Conservation (phyloP, 2,797 vertebrate genomes). For the Adelosebastes latens region DNA sequence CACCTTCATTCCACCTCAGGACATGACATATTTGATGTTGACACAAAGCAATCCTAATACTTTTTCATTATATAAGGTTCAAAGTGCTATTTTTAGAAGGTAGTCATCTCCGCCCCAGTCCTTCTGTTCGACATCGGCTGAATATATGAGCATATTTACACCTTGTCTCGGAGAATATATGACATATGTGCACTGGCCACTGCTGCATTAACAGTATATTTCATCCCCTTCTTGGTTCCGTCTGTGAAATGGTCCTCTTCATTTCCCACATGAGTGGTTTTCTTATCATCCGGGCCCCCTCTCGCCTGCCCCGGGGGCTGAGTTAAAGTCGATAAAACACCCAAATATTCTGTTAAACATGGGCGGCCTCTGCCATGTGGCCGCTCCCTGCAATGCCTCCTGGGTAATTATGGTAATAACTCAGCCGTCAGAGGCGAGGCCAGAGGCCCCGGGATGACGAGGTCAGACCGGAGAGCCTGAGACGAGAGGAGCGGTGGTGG, state of each 20-base stretch:
- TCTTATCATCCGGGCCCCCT: constrained; percentile 79
- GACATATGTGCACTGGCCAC: constrained; percentile 69
- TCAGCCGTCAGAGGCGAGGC: constrained; percentile 79
- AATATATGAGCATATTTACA: constrained; percentile 80
- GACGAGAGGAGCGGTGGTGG: constrained; percentile 26
- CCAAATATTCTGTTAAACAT: constrained; percentile 84
- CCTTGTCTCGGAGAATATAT: constrained; percentile 73
- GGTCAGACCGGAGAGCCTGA: constrained; percentile 68
- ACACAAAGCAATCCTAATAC: constrained; percentile 27
- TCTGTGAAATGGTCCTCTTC: constrained; percentile 85
- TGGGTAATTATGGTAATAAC: constrained; percentile 86
- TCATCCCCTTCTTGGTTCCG: constrained; percentile 77
- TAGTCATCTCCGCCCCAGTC: constrained; percentile 31
- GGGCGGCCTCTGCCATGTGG: constrained; percentile 70
- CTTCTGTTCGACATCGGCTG: constrained; percentile 39
- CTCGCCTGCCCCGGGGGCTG: constrained; percentile 64
- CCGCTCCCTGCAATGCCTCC: constrained; percentile 73
- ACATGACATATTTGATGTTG: constrained; percentile 39
- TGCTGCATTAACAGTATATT: constrained; percentile 76
- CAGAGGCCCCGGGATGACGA: constrained; percentile 73
- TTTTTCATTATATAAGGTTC: constrained; percentile 18
- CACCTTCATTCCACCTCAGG: neutral
- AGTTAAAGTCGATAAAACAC: constrained; percentile 91
- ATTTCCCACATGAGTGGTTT: constrained; percentile 94
- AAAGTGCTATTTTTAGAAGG: constrained; percentile 31